Base-by-base conservation (phyloP, 2,113 vertebrate genomes). In the Phalacrocorax aristotelis region DNA sequence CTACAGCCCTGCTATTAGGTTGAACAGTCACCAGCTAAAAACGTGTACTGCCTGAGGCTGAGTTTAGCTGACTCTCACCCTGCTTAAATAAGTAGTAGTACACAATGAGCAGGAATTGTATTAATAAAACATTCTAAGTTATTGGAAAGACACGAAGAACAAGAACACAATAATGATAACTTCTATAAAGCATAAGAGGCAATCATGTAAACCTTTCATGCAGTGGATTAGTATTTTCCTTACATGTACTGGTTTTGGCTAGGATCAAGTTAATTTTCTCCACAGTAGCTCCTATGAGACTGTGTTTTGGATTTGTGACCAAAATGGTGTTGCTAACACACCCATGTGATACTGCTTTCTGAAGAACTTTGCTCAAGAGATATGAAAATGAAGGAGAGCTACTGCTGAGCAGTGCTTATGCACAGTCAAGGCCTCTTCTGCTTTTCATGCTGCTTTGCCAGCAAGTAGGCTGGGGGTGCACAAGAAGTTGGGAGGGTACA, bases 391-490 rank as follows among this genome's bases (percentile, higher is more conserved):
- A 38, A 38, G 38, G 38, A 38, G 38, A 76, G 29, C 36, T 75
- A 1, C 6, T 83, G 32, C 21, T 74, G 14, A 75, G 26, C 14
- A 34, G 26, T 7, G 7, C 42, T 77, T 23, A 17, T 48, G 64
- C 8, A 54, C 4, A 0, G 7, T 17, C 5, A 66, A 91, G 30
- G 32, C 2, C 7, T 54, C 48, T 71, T 30, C 52, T 58, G 23
- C 4, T 93, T 32, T 38, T 72, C 72, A 23, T 0, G 4, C 34
- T 40, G 16, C 16, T 42, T 52, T 1, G 3, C 26, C 40, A 27
- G n/a, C 1, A 2, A 54, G 29, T 0, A 30, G 34, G 30, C 30
- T 23, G 16, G 6, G 11, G 30, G 15, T 27, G 10, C 19, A 30
- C 30, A 62, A 36, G 68, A 21, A 66, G 29, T 3, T 11, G 6